phyloP scores from a whole-genome alignment of 2,888 invertebrate species.

The Acrobasis suavella region DNA sequence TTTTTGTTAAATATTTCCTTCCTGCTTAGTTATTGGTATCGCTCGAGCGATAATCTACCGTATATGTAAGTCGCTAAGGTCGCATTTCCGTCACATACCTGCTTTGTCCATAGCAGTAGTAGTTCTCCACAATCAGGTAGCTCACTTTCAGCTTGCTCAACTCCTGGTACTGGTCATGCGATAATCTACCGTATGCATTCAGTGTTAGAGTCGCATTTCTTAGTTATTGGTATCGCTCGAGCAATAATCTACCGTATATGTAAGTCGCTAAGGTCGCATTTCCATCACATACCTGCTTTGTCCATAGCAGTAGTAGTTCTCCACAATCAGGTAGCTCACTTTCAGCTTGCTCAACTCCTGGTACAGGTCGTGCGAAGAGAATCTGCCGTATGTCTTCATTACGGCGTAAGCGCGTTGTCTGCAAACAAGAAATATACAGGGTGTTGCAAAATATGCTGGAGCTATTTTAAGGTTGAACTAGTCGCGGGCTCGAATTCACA shows the following conservation, averaged over 20 bases:
- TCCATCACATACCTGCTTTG: slow-evolving; percentile 32
- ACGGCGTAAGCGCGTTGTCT: slow-evolving; percentile 91
- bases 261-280: not conserved
- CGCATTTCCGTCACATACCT: slow-evolving; percentile 64
- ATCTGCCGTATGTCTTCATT: slow-evolving; percentile 91
- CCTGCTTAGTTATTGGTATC: not conserved
- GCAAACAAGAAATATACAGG: slow-evolving; percentile 41
- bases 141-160: slow-evolving; percentile 84
- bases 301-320: slow-evolving; percentile 86
- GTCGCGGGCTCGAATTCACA: no score
- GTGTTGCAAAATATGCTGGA: not conserved
- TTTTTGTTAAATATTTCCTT: slow-evolving; percentile 32
- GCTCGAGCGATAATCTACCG: not conserved
- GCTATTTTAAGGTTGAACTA: no score
- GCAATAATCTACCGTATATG: not conserved
- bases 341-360: slow-evolving; percentile 84
- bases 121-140: slow-evolving; percentile 81
- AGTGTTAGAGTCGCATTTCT: no score
- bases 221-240: not conserved
- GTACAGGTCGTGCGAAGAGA: slow-evolving; percentile 86
- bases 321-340: slow-evolving; percentile 89
- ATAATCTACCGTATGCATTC: slow-evolving; percentile 20
- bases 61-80: no score
- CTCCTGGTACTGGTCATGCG: no score
- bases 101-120: slow-evolving; percentile 42